Conservation (phyloP, 2,888 invertebrate genomes). For the Athrips mouffetella region DNA sequence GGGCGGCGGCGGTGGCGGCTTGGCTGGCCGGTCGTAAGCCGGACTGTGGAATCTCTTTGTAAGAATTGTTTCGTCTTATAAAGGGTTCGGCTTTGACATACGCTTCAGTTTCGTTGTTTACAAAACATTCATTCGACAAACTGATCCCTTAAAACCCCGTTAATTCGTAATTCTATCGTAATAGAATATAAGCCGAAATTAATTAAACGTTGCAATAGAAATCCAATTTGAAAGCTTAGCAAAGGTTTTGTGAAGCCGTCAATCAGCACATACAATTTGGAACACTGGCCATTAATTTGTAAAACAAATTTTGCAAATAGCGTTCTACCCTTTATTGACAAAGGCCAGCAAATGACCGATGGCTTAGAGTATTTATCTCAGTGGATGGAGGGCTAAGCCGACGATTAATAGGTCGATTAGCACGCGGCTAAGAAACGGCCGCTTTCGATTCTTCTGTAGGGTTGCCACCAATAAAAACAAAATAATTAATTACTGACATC, state of each 20-base stretch:
- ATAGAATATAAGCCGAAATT: too few species aligned
- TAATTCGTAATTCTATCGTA: too few species aligned
- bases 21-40: slow-evolving; percentile 52
- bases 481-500: slow-evolving; percentile 9
- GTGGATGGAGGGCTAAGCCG: slow-evolving; percentile 33
- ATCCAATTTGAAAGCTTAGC: too few species aligned
- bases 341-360: slow-evolving; percentile 21
- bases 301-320: background rate
- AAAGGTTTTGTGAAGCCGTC: too few species aligned
- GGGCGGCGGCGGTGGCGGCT: slow-evolving; percentile 39
- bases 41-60: slow-evolving; percentile 72
- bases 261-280: too few species aligned
- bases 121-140: background rate
- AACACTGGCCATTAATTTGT: background rate
- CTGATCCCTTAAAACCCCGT: too few species aligned
- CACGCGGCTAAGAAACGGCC: slow-evolving; percentile 53
- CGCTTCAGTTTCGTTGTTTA: slow-evolving; percentile 33
- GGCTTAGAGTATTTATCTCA: slow-evolving; percentile 29
- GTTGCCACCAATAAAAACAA: slow-evolving; percentile 31
- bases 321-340: slow-evolving; percentile 6
- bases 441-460: slow-evolving; percentile 56
- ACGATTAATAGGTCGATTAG: slow-evolving; percentile 68
- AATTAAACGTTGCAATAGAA: too few species aligned
- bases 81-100: slow-evolving; percentile 35
- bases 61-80: slow-evolving; percentile 48